A percentile compares a stretch with the other conserved stretches of the same genome.
Conservation (phyloP, 2,888 invertebrate genomes). For the Norana najaformis region DNA sequence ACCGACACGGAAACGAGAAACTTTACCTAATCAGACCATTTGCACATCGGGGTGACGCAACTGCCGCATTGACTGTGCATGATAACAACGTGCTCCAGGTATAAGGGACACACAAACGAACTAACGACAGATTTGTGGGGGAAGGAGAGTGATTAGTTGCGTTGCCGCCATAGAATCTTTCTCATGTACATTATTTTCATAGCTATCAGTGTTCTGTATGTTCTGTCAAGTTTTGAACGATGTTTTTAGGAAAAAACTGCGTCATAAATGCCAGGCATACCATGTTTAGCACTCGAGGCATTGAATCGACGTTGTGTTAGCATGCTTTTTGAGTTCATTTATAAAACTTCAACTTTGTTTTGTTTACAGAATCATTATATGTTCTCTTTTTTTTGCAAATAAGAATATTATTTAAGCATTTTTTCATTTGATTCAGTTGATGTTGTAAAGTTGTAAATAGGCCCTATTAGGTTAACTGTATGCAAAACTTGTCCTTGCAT, state of each 20-base stretch:
- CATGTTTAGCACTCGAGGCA: neutral
- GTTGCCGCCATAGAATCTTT: conserved; percentile 17
- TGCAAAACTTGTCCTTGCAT: neutral
- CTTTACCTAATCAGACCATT: conserved; percentile 92
- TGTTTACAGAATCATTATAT: neutral
- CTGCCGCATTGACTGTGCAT: conserved; percentile 9
- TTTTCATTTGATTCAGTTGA: conserved; percentile 13
- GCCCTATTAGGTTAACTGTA: neutral
- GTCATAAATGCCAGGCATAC: neutral
- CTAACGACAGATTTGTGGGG: neutral
- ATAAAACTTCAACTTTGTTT: neutral
- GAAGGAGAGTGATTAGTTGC: neutral
- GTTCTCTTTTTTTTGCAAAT: neutral
- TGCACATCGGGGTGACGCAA: conserved; percentile 48
- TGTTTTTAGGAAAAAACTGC: neutral
- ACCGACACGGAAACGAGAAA: conserved; percentile 85
- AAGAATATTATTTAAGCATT: neutral
- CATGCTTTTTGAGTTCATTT: conserved; percentile 6
- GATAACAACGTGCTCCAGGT: conserved; percentile 17
- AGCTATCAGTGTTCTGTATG: conserved; percentile 15
- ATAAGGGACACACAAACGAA: neutral
- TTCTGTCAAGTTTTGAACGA: neutral
- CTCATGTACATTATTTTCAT: conserved; percentile 19
- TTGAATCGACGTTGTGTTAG: conserved; percentile 1
- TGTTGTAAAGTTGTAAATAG: conserved; percentile 9